Percentiles rank a stretch among this genome's conserved stretches.
Conservation (phyloP, 2,888 invertebrate genomes). For the Dryobota labecula region DNA sequence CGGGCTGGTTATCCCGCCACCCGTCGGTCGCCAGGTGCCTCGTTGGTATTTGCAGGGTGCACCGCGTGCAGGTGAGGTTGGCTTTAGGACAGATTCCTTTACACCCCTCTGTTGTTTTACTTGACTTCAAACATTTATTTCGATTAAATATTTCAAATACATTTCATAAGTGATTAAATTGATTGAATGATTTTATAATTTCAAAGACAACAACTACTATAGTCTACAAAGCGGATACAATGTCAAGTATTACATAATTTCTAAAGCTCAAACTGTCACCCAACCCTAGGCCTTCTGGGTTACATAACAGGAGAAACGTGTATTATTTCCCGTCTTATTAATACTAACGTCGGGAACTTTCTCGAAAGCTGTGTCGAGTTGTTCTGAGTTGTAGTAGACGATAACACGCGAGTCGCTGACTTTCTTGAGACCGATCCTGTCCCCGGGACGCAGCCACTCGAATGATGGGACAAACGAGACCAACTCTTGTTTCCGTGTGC, state of each 20-base stretch:
- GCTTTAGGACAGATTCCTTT: slow-evolving; percentile 55
- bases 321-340: slow-evolving; percentile 25
- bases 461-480: slow-evolving; percentile 89
- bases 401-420: slow-evolving; percentile 93
- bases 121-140: slow-evolving; percentile 60
- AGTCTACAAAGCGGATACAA: slow-evolving; percentile 55
- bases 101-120: slow-evolving; percentile 59
- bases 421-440: slow-evolving; percentile 94
- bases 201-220: slow-evolving; percentile 51
- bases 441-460: slow-evolving; percentile 95
- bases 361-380: slow-evolving; percentile 93
- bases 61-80: slow-evolving; percentile 61
- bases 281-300: slow-evolving; percentile 52
- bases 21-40: slow-evolving; percentile 61
- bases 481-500: slow-evolving; percentile 72
- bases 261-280: slow-evolving; percentile 61
- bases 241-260: slow-evolving; percentile 61
- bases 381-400: slow-evolving; percentile 95
- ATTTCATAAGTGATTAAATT: slow-evolving; percentile 51
- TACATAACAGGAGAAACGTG: slow-evolving; percentile 31
- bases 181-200: slow-evolving; percentile 45
- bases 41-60: slow-evolving; percentile 60
- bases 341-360: slow-evolving; percentile 93
- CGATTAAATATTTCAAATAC: slow-evolving; percentile 53
- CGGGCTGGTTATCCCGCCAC: slow-evolving; percentile 61